These are phyloP conservation scores for Cuculus canorus DNA, from an alignment of 2,797 vertebrate species.

Conservation along the genomic window DNA sequence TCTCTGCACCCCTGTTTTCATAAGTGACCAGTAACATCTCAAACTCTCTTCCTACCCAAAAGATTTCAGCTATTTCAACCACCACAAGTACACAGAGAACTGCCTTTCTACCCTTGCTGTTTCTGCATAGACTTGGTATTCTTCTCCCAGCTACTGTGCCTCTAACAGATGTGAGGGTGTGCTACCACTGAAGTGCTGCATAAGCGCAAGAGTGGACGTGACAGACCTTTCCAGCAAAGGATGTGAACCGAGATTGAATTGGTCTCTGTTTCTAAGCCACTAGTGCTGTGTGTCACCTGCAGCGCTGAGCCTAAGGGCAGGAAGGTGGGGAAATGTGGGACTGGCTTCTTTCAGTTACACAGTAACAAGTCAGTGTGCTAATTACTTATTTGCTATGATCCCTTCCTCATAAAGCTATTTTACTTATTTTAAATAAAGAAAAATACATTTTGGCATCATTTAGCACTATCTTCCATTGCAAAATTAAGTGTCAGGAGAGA, in stretches of 20 bases:
- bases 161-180: background rate
- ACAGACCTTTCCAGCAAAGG: background rate
- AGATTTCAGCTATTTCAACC: background rate
- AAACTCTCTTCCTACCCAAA: background rate
- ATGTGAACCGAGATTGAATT: background rate
- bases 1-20: background rate
- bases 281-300: background rate
- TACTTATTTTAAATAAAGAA: background rate
- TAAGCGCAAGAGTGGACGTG: background rate
- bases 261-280: background rate
- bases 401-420: background rate
- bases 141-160: background rate
- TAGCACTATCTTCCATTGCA: background rate
- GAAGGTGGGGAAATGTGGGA: accelerated
- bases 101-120: background rate
- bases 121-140: background rate
- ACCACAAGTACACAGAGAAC: background rate
- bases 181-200: background rate
- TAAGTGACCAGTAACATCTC: background rate
- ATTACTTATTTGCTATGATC: background rate
- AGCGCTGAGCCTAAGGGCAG: background rate
- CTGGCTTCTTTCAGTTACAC: background rate
- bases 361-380: background rate
- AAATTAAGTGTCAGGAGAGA: background rate
- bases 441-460: background rate